Base-by-base conservation (phyloP, 2,113 vertebrate genomes). In the Thomomys bottae region DNA sequence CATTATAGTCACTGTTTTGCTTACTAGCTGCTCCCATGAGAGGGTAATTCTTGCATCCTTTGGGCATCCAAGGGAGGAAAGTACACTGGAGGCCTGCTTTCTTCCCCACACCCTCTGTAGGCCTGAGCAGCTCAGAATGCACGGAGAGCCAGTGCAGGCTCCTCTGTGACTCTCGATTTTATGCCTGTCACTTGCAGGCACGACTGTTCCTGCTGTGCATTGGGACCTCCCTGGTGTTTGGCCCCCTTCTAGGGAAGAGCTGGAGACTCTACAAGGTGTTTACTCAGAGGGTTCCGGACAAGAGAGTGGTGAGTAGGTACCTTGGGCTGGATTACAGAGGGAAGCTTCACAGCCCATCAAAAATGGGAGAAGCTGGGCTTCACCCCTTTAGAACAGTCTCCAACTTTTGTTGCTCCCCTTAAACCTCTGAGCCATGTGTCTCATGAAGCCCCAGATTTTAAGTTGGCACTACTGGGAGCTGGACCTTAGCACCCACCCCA, bases 181-280 rank as follows among this genome's bases (percentile, higher is more conserved):
- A 38, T 87, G 45, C 54, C 23, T 70, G 86, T 42, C 12, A 8
- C 49, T 40, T 10, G 1, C 96, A 99, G 99, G 97, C 98, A 26
- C 98, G 98, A 81, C 97, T 99, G 68, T 99, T 99, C 98, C 97
- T 98, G 79, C 98, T 99, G 40, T 99, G 99, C 10, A 95, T 99
- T 30, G 99, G 99, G 76, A 98, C 98, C 75, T 99, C 99, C 2
- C 96, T 99, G 93, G 98, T 99, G 92, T 99, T 99, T 12, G 99
- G 99, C 0, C 99, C 99, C 6, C 96, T 99, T 92, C 95, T 99
- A 96, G 99, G 99, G 15, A 99, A 99, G 96, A 99, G 99, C 18
- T 99, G 99, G 99, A 93, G 99, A 90, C 98, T 99, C 36, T 99
- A 99, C 97, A 98, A 97, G 96, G 99, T 99, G 90, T 99, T 99